These are phyloP conservation scores for Zaprionus capensis DNA, from an alignment of 1,140 invertebrate genomes.

Conservation along the genomic window DNA sequence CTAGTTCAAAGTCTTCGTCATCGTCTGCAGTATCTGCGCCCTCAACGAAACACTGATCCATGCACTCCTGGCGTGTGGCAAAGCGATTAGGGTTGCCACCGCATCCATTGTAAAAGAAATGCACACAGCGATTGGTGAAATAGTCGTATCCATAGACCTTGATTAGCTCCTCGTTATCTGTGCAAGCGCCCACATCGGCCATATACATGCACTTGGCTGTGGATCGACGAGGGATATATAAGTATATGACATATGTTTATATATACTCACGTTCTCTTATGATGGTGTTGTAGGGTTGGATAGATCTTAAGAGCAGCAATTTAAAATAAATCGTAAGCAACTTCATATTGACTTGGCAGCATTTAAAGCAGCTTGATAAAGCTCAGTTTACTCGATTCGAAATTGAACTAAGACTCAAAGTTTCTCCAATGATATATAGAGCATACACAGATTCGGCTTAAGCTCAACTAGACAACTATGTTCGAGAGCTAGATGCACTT, in stretches of 20 bases:
- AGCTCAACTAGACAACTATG: not conserved
- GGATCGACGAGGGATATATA: no score
- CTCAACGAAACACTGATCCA: constrained; percentile 40
- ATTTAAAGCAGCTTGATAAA: not conserved
- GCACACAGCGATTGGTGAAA: constrained; percentile 59
- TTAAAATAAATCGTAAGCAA: not conserved
- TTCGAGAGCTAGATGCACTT: constrained; percentile 46
- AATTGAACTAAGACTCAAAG: not conserved
- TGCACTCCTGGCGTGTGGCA: constrained; percentile 45
- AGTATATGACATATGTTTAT: not conserved
- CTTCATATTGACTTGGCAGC: not conserved
- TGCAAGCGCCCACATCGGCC: constrained; percentile 50
- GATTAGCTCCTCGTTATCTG: not conserved
- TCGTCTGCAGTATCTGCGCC: constrained; percentile 17
- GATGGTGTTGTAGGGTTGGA: constrained; percentile 8
- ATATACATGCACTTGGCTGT: constrained; percentile 54
- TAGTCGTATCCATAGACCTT: constrained; percentile 67
- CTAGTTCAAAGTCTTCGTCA: constrained; percentile 49
- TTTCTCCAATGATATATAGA: not conserved
- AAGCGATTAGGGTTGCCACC: constrained; percentile 67
- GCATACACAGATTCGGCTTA: not conserved
- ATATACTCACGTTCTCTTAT: constrained; percentile 48
- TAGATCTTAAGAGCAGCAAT: fast-evolving
- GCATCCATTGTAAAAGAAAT: constrained; percentile 60
- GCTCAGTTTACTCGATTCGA: not conserved